Percentiles rank a stretch among this genome's conserved stretches.
phyloP scores from a whole-genome alignment of 2,797 vertebrate genomes.

The Peromyscus attwateri region DNA sequence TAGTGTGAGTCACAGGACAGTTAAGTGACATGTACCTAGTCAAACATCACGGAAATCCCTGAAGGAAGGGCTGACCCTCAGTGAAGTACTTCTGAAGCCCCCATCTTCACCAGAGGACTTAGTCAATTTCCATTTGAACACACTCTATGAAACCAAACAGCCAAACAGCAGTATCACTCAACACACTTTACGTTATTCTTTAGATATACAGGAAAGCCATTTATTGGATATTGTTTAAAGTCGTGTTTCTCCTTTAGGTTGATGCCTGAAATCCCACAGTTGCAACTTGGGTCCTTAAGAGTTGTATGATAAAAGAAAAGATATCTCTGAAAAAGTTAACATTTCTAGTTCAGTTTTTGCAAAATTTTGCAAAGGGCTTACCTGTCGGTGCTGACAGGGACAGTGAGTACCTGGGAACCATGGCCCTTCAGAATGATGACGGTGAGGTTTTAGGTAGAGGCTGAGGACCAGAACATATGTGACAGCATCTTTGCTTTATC shows the following conservation, averaged over 20 bases:
- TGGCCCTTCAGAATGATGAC: not conserved
- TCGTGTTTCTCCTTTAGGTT: not conserved
- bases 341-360: not conserved
- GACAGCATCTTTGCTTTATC: not conserved
- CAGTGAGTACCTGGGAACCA: not conserved
- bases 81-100: not conserved
- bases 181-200: not conserved
- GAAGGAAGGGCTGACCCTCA: not conserved
- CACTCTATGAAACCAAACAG: not conserved
- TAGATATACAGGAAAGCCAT: not conserved
- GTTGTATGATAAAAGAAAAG: not conserved
- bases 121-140: not conserved
- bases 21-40: not conserved
- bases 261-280: not conserved
- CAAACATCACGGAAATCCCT: not conserved
- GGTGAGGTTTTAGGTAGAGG: not conserved
- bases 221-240: not conserved
- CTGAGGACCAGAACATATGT: not conserved
- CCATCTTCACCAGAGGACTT: accelerated
- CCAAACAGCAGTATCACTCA: not conserved
- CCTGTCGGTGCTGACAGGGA: not conserved
- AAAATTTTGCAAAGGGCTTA: not conserved
- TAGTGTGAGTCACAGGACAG: not conserved
- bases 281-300: not conserved
- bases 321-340: not conserved